These are phyloP conservation scores for Garrulus glandarius DNA, from an alignment of 2,797 vertebrate species.

Conservation along the genomic window DNA sequence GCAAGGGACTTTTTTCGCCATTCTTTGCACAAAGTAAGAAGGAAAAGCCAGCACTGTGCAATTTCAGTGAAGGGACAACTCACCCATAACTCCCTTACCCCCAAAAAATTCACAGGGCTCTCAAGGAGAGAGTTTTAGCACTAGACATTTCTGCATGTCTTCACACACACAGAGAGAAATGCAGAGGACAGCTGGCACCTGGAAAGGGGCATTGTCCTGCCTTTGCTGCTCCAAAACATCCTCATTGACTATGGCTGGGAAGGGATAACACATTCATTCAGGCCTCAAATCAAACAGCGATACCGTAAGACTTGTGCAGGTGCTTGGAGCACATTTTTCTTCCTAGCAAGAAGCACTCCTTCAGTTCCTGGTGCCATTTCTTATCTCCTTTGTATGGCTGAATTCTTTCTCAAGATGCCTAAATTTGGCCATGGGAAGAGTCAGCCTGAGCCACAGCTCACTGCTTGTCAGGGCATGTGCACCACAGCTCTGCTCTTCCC, in stretches of 20 bases:
- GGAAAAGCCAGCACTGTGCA: neutral
- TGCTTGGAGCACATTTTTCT: neutral
- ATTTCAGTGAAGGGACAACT: neutral
- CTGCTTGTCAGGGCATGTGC: neutral
- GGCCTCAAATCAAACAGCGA: rapidly evolving
- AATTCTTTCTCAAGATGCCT: neutral
- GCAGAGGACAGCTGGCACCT: neutral
- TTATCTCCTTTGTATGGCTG: neutral
- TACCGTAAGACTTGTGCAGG: rapidly evolving
- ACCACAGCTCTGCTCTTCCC: neutral
- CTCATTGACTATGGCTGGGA: neutral
- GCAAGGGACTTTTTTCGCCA: neutral
- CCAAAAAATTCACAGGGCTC: neutral
- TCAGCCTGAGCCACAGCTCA: neutral
- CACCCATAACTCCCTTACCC: neutral
- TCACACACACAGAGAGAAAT: rapidly evolving
- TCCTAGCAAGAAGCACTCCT: rapidly evolving
- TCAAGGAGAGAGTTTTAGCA: neutral
- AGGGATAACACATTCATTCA: rapidly evolving
- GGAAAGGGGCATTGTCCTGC: neutral
- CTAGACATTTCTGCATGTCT: neutral
- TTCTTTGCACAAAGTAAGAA: neutral
- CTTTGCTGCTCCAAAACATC: neutral
- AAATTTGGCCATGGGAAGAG: neutral
- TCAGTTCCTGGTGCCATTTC: neutral